Evolutionary conservation across 2,797 vertebrate genomes (phyloP).

Genomic region (Melanotaenia maccullochi): DNA sequence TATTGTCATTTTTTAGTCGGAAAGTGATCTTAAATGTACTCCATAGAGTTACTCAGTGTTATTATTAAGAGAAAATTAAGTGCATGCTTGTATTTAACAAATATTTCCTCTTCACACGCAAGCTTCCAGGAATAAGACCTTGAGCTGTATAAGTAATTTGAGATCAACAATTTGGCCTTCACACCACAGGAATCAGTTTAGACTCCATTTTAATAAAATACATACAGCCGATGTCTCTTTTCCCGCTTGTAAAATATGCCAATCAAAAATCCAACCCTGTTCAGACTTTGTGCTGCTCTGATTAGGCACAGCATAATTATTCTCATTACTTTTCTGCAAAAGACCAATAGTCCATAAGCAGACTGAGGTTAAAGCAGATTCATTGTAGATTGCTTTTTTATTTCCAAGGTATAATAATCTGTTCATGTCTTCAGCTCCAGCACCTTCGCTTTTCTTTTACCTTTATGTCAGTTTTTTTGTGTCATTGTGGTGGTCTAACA

Average conservation of each 20-base stretch:
- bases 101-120: constrained; percentile 67
- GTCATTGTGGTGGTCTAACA: constrained; percentile 10
- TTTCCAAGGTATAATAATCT: background rate
- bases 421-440: background rate
- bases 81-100: constrained; percentile 53
- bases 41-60: constrained; percentile 11
- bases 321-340: constrained; percentile 35
- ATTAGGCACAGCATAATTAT: constrained; percentile 37
- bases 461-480: constrained; percentile 12
- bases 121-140: constrained; percentile 66
- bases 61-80: constrained; percentile 30
- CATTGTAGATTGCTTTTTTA: constrained; percentile 1
- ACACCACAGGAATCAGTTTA: constrained; percentile 66
- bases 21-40: constrained; percentile 16
- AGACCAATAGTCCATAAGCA: constrained; percentile 36
- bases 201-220: constrained; percentile 66
- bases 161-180: constrained; percentile 74
- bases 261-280: constrained; percentile 50
- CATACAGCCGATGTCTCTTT: constrained; percentile 44
- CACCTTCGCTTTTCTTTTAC: background rate
- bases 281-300: constrained; percentile 41
- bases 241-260: constrained; percentile 59
- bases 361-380: background rate
- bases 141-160: constrained; percentile 75
- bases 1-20: constrained; percentile 25